phyloP scores from a whole-genome alignment of 2,797 vertebrate species.

The Helarctos malayanus region DNA sequence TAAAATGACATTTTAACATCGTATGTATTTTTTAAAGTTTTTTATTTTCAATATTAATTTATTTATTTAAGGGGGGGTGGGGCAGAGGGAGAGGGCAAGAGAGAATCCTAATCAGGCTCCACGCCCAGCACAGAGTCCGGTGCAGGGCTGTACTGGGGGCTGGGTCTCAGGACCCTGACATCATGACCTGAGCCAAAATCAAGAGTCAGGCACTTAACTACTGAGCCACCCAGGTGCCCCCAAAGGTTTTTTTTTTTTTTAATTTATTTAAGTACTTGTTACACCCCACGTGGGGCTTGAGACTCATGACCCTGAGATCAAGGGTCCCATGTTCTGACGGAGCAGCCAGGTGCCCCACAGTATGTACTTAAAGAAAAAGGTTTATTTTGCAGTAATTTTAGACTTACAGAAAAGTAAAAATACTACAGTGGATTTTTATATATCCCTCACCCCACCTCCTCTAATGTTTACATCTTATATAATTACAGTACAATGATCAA shows the following conservation, averaged over 20 bases:
- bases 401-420: neutral
- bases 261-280: neutral
- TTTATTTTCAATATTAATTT: neutral
- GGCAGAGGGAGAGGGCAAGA: neutral
- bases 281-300: neutral
- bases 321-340: neutral
- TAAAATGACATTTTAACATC: neutral
- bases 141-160: neutral
- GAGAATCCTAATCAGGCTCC: neutral
- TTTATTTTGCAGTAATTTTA: slow-evolving; percentile 20
- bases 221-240: neutral
- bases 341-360: neutral
- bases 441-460: neutral
- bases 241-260: neutral
- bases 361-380: neutral
- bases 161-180: neutral
- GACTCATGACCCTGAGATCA: neutral
- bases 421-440: neutral
- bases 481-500: neutral
- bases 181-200: neutral
- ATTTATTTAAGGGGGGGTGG: neutral
- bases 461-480: neutral
- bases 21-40: neutral
- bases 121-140: neutral
- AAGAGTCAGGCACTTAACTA: neutral